Evolutionary conservation across 2,888 invertebrate genomes (phyloP).

Genomic region (Neoaliturus tenellus): DNA sequence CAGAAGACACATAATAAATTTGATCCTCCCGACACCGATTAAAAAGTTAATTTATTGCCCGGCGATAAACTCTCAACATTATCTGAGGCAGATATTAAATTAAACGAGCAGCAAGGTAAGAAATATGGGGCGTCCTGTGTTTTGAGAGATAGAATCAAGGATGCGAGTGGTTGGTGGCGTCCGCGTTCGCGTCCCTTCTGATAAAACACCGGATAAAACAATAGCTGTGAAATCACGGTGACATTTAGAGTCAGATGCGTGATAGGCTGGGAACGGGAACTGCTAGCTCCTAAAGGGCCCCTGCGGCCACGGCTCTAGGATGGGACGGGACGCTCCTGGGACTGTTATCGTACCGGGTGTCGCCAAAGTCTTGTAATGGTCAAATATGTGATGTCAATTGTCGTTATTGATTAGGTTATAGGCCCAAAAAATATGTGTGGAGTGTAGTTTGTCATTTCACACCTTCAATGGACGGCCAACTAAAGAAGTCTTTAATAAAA

Average conservation of each 20-base stretch:
- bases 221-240: conserved; percentile 48
- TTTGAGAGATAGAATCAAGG: conserved; percentile 32
- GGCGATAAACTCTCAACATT: not conserved
- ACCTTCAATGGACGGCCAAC: too few relatives aligned
- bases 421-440: too few relatives aligned
- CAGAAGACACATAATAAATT: not conserved
- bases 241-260: conserved; percentile 43
- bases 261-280: conserved; percentile 32
- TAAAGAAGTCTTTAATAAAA: too few relatives aligned
- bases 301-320: too few relatives aligned
- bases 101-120: not conserved
- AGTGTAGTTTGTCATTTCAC: too few relatives aligned
- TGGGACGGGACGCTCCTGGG: too few relatives aligned
- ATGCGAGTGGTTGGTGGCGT: not conserved
- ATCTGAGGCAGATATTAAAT: conserved; percentile 5
- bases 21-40: not conserved
- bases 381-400: too few relatives aligned
- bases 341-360: too few relatives aligned
- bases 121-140: conserved; percentile 9
- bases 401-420: too few relatives aligned
- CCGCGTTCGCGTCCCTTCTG: not conserved
- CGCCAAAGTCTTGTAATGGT: too few relatives aligned
- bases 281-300: too few relatives aligned
- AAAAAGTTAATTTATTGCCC: not conserved
- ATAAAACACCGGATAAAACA: conserved; percentile 23